Conservation (phyloP, 2,888 invertebrate genomes). For the Epirrhoe alternata region DNA sequence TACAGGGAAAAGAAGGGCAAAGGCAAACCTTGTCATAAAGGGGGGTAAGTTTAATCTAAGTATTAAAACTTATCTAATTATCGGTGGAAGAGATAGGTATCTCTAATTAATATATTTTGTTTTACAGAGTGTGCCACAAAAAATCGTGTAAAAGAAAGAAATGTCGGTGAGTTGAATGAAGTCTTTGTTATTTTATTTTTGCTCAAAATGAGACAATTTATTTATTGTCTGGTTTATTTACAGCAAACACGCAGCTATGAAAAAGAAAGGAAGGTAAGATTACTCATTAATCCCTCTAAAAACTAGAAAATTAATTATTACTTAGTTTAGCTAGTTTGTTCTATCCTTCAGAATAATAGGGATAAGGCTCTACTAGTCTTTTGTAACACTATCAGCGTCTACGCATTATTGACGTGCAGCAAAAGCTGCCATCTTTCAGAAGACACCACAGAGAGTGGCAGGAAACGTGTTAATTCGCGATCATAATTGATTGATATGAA, state of each 20-base stretch:
- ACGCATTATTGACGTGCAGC: no score
- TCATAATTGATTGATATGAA: no score
- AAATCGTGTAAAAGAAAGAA: conserved; percentile 62
- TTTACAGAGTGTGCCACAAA: conserved; percentile 61
- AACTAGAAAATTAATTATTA: background rate
- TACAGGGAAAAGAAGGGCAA: conserved; percentile 39
- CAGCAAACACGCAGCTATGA: conserved; percentile 54
- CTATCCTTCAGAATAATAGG: no score
- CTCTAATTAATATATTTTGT: conserved; percentile 25
- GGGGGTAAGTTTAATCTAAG: conserved; percentile 56
- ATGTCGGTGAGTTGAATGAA: conserved; percentile 45
- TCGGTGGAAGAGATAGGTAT: background rate
- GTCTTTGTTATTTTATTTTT: background rate
- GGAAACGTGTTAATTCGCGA: no score
- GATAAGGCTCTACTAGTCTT: no score
- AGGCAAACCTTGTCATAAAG: conserved; percentile 57
- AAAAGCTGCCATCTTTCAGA: no score
- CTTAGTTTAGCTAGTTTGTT: no score
- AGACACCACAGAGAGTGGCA: no score
- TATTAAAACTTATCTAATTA: no score
- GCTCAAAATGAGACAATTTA: background rate
- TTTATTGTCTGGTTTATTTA: conserved; percentile 23
- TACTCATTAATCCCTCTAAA: background rate
- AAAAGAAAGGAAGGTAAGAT: conserved; percentile 41
- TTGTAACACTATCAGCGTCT: no score